Base-by-base conservation (phyloP, 2,888 invertebrate genomes). In the Sinodicranocentrus sp. region DNA sequence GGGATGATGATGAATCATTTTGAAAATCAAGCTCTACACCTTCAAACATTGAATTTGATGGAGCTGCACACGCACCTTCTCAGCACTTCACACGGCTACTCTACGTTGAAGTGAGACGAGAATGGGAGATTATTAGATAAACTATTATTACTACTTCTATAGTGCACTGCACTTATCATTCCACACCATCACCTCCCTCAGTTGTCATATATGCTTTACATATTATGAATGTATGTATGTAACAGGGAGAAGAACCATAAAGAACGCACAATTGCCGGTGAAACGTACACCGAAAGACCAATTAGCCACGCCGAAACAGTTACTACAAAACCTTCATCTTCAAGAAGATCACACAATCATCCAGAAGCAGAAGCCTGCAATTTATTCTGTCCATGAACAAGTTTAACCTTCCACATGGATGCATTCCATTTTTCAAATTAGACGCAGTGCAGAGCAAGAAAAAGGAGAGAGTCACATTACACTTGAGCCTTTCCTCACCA, bases 221-320 rank as follows among this genome's bases (percentile, higher is more conserved):
- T 54, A 57, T 57, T 23, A 25, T 57, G 13, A 8, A 10, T 48
- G 15, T 5, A 10, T 5, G 15, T 10, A n/a, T n/a, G 48, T 5
- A 48, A 15, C 2, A 48, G 48, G 15, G 2, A 48, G 10, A 3
- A 3, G 2, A 48, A 48, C 48, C 15, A 48, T 48, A 3, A 65
- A 39, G 43, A 21, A 26, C 10, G 33, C 33, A 54, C 43, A 72
- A 72, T 59, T 59, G 61, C 44, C 72, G 72, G 72, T 72, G 61
- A 72, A 72, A 72, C 33, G 68, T 17, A 54, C 54, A 28, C 67
- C 52, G n/a, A 65, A 82, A 82, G 80, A 65, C 52, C 63, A 72
- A 82, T 82, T 82, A 82, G 80, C 73, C 23, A 82, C 80, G 80
- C 67, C 73, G 80, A 73, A 67, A 73, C 52, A 71, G 78, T 78